Evolutionary conservation across 2,888 invertebrate genomes (phyloP).

Genomic region (Dorcus parallelipipedus): DNA sequence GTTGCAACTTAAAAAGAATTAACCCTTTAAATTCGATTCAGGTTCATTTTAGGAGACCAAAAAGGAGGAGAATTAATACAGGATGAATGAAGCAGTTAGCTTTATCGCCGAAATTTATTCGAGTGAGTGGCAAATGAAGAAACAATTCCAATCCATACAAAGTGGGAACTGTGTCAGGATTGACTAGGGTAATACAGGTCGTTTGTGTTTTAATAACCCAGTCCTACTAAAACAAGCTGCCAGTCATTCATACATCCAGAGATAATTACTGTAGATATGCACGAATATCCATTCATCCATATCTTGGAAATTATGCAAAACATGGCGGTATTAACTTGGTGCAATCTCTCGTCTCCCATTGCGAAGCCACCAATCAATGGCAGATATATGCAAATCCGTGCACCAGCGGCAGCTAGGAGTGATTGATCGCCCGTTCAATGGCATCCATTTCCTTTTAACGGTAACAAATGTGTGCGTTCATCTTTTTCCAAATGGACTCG

Average conservation of each 20-base stretch:
- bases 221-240: too few relatives aligned
- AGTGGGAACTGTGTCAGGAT: too few relatives aligned
- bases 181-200: too few relatives aligned
- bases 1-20: too few relatives aligned
- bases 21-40: too few relatives aligned
- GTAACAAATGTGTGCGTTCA: neutral
- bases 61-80: too few relatives aligned
- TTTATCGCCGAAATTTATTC: too few relatives aligned
- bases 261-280: neutral
- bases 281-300: neutral
- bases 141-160: too few relatives aligned
- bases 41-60: too few relatives aligned
- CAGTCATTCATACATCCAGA: neutral
- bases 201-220: too few relatives aligned
- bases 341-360: neutral
- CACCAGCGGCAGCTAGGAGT: slow-evolving; percentile 1
- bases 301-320: neutral
- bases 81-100: too few relatives aligned
- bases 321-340: neutral
- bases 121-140: too few relatives aligned
- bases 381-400: neutral
- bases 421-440: slow-evolving; percentile 5
- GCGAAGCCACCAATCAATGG: neutral
- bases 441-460: slow-evolving; percentile 4
- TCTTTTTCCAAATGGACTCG: slow-evolving; percentile 1